These are phyloP conservation scores for Butorides virescens DNA, from an alignment of 2,113 vertebrate genomes.

Conservation along the genomic window DNA sequence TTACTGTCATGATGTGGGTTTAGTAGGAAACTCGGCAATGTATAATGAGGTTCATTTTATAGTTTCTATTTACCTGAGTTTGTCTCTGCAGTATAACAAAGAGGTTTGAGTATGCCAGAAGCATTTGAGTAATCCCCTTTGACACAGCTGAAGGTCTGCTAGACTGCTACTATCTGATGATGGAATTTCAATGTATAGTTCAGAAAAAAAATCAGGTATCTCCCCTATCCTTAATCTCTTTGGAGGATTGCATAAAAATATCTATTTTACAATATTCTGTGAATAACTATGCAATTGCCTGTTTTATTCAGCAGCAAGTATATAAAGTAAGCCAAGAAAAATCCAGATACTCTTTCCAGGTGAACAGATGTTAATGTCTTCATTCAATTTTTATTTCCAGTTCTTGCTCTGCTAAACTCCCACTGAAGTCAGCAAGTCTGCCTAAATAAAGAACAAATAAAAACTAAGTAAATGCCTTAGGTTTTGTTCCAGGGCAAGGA, in stretches of 20 bases:
- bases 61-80: not conserved
- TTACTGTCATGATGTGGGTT: not conserved
- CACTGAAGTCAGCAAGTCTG: constrained; percentile 35
- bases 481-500: constrained; percentile 9
- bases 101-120: not conserved
- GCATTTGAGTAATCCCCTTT: not conserved
- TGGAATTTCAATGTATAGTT: not conserved
- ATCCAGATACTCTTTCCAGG: not conserved
- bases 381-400: constrained; percentile 16
- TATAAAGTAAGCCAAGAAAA: not conserved
- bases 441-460: constrained; percentile 43
- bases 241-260: not conserved
- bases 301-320: not conserved
- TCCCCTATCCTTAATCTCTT: not conserved
- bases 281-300: not conserved
- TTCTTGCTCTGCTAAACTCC: not conserved
- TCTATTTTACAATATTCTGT: not conserved
- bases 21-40: not conserved
- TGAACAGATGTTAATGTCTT: constrained; percentile 46
- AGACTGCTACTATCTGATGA: not conserved
- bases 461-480: not conserved
- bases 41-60: not conserved
- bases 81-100: not conserved
- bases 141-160: not conserved
- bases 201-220: not conserved